These are phyloP conservation scores for Pentalonia nigronervosa DNA, from an alignment of 1,140 invertebrate species.

Conservation along the genomic window DNA sequence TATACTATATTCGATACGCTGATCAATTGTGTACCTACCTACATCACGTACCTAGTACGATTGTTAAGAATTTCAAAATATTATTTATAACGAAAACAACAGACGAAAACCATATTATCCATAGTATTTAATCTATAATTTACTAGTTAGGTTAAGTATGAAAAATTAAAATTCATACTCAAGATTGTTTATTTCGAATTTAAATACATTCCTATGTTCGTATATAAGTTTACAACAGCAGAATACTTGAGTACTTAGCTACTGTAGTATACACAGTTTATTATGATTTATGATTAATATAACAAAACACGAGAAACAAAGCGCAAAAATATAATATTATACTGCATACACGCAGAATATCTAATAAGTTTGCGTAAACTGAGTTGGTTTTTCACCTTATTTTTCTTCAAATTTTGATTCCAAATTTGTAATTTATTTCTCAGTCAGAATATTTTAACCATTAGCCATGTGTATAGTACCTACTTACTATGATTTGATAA, in stretches of 20 bases:
- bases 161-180: conserved; percentile 13
- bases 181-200: background rate
- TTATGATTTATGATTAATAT: background rate
- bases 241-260: background rate
- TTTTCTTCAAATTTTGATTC: background rate
- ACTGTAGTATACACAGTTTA: background rate
- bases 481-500: background rate
- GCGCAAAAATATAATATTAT: background rate
- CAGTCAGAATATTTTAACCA: background rate
- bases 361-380: background rate
- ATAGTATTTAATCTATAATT: background rate
- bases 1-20: background rate
- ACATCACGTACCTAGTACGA: background rate
- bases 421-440: background rate
- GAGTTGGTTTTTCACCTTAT: background rate
- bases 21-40: background rate
- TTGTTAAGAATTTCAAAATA: background rate
- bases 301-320: background rate
- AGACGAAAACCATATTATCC: background rate
- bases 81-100: background rate
- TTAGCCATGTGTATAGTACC: background rate
- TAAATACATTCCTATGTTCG: background rate
- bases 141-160: no score
- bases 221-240: background rate
- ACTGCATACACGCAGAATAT: background rate